Base-by-base conservation (phyloP, 2,888 invertebrate genomes). In the Ennomos erosarius region DNA sequence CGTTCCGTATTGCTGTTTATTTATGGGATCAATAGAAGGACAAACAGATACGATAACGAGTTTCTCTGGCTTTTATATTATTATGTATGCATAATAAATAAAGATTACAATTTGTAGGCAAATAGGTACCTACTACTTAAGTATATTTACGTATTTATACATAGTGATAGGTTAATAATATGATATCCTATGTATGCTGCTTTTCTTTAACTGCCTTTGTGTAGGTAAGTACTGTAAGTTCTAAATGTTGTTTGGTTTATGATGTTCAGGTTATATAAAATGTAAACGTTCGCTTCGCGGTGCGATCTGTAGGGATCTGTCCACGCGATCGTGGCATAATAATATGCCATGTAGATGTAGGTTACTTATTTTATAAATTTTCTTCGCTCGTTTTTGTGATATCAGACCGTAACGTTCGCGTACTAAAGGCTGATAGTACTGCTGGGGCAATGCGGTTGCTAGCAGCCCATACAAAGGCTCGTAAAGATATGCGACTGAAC, bases 381-480 rank as follows among this genome's bases (percentile, higher is more conserved):
- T 10, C 13, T 42, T 16, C 13, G 26, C 26, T 26, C 26, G 26
- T 26, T 26, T 26, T 26, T 26, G 16, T 16, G 16, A 16, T 26
- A 26, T 26, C n/a, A 26, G 26, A 6, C 5, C 26, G 26, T 5
- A 26, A 9, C 33, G n/a, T 43, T 33, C 43, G 11, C 9, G 37
- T 36, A 37, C 37, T 47, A n/a, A 16, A 13, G n/a, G 9, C 45
- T 9, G n/a, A 69, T 50, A 64, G 67, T 81, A 76, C 16, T 16
- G 16, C 76, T 56, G 59, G 70, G 64, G 69, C 70, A 74, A 68
- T 75, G 76, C 73, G 81, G 81, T 81, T 81, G 79, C 82, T 74
- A 53, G 84, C 81, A 78, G 79, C 82, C 85, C 71, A 84, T 80
- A 89, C 89, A 89, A 89, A 88, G 89, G 88, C 78, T 85, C 88